A percentile compares a stretch with the other conserved stretches of the same genome.
These are phyloP conservation scores for Hydraecia micacea DNA, from an alignment of 2,888 invertebrate genomes.

Conservation along the genomic window DNA sequence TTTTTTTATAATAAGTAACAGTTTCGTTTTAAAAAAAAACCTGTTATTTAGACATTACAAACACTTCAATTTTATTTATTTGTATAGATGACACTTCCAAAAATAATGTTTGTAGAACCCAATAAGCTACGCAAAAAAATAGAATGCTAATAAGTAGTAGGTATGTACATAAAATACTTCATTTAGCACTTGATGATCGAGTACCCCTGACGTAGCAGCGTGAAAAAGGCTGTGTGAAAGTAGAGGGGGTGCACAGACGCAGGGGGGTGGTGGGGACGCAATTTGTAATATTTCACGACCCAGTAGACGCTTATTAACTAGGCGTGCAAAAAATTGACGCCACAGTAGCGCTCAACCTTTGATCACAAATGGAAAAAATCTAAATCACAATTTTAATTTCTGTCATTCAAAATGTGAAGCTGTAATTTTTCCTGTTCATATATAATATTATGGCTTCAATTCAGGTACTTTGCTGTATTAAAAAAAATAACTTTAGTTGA, in stretches of 20 bases:
- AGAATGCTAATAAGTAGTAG: slow-evolving; percentile 26
- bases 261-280: slow-evolving; percentile 80
- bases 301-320: slow-evolving; percentile 90
- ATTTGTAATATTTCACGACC: slow-evolving; percentile 91
- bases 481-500: neutral
- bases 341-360: slow-evolving; percentile 77
- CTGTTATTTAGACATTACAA: neutral
- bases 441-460: neutral
- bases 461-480: neutral
- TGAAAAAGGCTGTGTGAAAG: slow-evolving; percentile 84
- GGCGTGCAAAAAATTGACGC: slow-evolving; percentile 88
- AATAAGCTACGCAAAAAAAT: slow-evolving; percentile 7
- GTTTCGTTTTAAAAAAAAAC: neutral
- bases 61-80: no score
- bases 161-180: slow-evolving; percentile 68
- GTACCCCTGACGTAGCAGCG: slow-evolving; percentile 77
- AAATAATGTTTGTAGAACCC: neutral
- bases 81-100: no score
- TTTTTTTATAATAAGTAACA: neutral
- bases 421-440: neutral
- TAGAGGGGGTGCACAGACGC: slow-evolving; percentile 73
- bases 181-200: slow-evolving; percentile 82
- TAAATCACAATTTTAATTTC: slow-evolving; percentile 52
- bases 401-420: slow-evolving; percentile 5
- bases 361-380: slow-evolving; percentile 47